Conservation (phyloP, 1,140 invertebrate genomes). For the Sycophila sp. region DNA sequence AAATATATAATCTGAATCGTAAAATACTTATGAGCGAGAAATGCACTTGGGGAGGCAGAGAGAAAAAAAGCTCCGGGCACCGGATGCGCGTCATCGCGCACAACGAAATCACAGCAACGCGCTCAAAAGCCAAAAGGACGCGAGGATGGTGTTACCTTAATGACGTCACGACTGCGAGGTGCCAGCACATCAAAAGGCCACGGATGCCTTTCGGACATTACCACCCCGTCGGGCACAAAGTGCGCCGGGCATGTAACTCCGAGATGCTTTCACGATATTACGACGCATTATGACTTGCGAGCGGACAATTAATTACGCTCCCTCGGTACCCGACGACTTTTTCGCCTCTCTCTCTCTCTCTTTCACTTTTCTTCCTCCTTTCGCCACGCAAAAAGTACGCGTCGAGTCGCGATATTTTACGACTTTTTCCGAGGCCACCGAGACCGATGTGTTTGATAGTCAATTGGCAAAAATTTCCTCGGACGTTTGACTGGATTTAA, state of each 20-base stretch:
- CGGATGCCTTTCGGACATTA: conserved; percentile 9
- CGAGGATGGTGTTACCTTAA: neutral
- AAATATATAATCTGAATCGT: too few species aligned
- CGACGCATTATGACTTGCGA: neutral
- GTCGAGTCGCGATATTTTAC: neutral
- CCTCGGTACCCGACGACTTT: too few species aligned
- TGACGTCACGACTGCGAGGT: neutral
- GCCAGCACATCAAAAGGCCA: conserved; percentile 14
- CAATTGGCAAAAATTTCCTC: too few species aligned
- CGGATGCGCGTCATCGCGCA: conserved; percentile 12
- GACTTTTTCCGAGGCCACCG: neutral
- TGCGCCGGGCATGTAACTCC: neutral
- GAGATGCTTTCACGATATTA: conserved; percentile 32
- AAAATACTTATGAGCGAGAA: too few species aligned
- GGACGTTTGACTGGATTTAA: neutral
- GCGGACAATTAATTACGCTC: conserved; percentile 29
- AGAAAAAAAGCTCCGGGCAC: too few species aligned
- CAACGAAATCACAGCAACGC: neutral
- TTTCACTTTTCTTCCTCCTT: neutral
- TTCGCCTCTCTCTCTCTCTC: too few species aligned
- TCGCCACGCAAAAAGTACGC: neutral
- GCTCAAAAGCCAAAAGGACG: neutral
- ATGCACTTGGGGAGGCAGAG: too few species aligned
- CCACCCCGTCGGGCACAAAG: neutral
- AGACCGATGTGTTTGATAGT: neutral